Base-by-base conservation (phyloP, 2,797 vertebrate genomes). In the Cirrhinus molitorella region DNA sequence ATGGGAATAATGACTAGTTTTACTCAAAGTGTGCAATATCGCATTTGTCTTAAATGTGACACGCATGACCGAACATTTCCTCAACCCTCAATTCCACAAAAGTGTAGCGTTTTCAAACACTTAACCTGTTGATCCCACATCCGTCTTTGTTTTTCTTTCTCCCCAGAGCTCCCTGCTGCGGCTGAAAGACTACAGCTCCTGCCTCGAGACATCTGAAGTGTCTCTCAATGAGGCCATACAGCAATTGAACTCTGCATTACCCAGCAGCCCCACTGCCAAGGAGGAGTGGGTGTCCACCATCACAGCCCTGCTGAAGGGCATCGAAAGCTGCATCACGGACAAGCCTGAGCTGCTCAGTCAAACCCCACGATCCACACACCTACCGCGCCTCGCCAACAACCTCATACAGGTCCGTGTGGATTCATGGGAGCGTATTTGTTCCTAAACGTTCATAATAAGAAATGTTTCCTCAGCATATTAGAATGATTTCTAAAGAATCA, bases 261-360 rank as follows among this genome's bases (percentile, higher is more conserved):
- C 92, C 80, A 92, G 94, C 31, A 94, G 94, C 3, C 85, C 95
- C 13, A 93, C 96, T 19, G 94, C 93, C 83, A 98, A 97, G 91
- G 98, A 99, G 85, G 98, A 98, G 90, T 99, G 98, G 98, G 96
- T 97, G 87, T 93, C 95, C 87, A 98, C 97, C 2, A 95, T 99
- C 73, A 95, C 94, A 66, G 96, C 96, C 81, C 89, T 99, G 89
- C 94, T 99, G 75, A 89, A 91, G 13, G 98, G 97, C 85, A 95
- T 98, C 0, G 96, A 98, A 75, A 91, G 94, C 88, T 96, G 97
- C 68, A 94, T 99, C 75, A 94, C 92, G 0, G 93, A 96, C 31
- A 94, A 96, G 11, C 83, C 79, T 1, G 89, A 90, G 72, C 93
- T 97, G 86, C 93, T 99, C 2, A 93, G 91, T 77, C 95, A 94